These are phyloP conservation scores for Melangyna quadrimaculata DNA, from an alignment of 2,888 invertebrate genomes.

Conservation along the genomic window DNA sequence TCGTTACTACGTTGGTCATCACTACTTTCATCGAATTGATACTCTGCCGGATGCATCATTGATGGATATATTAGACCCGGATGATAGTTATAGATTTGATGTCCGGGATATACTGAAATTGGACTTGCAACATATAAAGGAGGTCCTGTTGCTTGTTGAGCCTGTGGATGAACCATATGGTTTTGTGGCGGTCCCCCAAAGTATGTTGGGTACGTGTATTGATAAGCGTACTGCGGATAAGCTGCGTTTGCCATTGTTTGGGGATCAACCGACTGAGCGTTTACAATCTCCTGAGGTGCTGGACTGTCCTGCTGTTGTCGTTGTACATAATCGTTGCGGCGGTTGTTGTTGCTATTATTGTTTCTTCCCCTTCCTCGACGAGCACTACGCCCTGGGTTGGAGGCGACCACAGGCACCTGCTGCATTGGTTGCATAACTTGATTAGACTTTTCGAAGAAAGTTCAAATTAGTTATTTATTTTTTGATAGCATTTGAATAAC, in stretches of 20 bases:
- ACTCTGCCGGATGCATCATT: conserved; percentile 77
- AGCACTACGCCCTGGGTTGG: conserved; percentile 73
- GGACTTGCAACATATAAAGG: conserved; percentile 77
- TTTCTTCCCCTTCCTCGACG: conserved; percentile 77
- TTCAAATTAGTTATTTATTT: neutral
- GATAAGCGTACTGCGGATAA: conserved; percentile 75
- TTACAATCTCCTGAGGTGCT: conserved; percentile 67
- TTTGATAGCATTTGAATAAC: neutral
- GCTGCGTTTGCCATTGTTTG: conserved; percentile 73
- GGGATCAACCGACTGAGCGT: conserved; percentile 67
- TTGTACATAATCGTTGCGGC: conserved; percentile 77
- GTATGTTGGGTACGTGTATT: conserved; percentile 75
- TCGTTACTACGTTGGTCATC: conserved; percentile 76
- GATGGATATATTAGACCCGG: conserved; percentile 76
- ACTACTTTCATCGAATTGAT: conserved; percentile 76
- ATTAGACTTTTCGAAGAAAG: conserved; percentile 73
- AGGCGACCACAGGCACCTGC: conserved; percentile 73
- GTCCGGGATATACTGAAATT: conserved; percentile 76
- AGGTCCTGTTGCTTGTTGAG: conserved; percentile 79
- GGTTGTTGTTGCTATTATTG: conserved; percentile 75
- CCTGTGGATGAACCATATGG: conserved; percentile 77
- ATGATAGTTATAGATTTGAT: conserved; percentile 77
- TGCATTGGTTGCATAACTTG: conserved; percentile 77
- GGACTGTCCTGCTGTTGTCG: conserved; percentile 75
- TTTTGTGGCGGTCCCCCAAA: conserved; percentile 75